A percentile compares a stretch with the other conserved stretches of the same genome.
Conservation (phyloP, 2,797 vertebrate species). For the Clarias platycephalus region DNA sequence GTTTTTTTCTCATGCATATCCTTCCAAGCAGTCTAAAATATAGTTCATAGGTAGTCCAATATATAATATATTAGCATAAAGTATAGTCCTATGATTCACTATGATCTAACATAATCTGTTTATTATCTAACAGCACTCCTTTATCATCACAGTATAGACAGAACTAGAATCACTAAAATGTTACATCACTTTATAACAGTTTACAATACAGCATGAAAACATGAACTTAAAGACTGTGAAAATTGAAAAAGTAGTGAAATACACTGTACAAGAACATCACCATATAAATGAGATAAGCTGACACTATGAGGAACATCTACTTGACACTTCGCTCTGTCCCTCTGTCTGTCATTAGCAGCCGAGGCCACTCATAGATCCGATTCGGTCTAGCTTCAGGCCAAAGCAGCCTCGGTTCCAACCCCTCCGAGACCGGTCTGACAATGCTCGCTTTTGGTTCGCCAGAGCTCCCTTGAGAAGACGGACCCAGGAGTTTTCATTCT, state of each 20-base stretch:
- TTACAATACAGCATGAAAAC: constrained; percentile 53
- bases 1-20: constrained; percentile 51
- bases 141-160: constrained; percentile 24
- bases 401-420: constrained; percentile 83
- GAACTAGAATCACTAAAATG: constrained; percentile 48
- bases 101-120: constrained; percentile 9
- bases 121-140: constrained; percentile 29
- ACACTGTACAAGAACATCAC: constrained; percentile 32
- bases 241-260: constrained; percentile 27
- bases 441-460: constrained; percentile 76
- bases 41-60: constrained; percentile 13
- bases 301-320: constrained; percentile 34
- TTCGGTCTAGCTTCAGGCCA: constrained; percentile 85
- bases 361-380: constrained; percentile 85
- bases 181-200: constrained; percentile 58
- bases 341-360: constrained; percentile 76
- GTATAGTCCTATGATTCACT: constrained; percentile 22
- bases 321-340: constrained; percentile 27
- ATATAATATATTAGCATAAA: neutral
- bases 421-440: constrained; percentile 77
- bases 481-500: constrained; percentile 74
- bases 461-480: constrained; percentile 77
- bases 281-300: constrained; percentile 19
- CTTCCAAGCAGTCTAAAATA: constrained; percentile 37
- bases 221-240: neutral